Base-by-base conservation (phyloP, 2,113 vertebrate species). In the Phaethon lepturus region DNA sequence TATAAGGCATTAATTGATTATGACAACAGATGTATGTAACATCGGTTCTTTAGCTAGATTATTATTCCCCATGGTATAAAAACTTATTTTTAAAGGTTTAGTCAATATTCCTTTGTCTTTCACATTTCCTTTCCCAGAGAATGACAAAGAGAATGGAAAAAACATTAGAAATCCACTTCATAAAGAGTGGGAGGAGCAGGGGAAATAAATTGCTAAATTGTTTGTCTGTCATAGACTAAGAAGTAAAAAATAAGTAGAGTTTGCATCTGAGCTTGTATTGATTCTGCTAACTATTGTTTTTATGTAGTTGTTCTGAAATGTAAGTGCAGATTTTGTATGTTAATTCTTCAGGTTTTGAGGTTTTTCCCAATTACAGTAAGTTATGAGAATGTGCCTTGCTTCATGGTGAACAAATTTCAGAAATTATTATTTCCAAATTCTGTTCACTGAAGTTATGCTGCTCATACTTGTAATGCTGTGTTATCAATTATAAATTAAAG, bases 71-170 rank as follows among this genome's bases (percentile, higher is more conserved):
- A 4, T 5, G 11, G 69, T 75, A 71, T 49, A 50, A 93, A 92
- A 86, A 9, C 8, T 44, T 63, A 45, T 33, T 94, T 94, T 71
- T 6, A 29, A 62, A 60, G 64, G 25, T 26, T 49, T 79, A 7
- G 53, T 90, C 75, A 59, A 29, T 92, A 72, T 76, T 81, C 64
- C 33, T 95, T 94, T 87, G 58, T 85, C 31, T 73, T 93, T 67
- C 35, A 28, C 8, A 13, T 95, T 94, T 95, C 33, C 67, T 91
- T 87, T 91, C 73, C 33, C 58, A 74, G 50, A 72, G 60, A 94
- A 67, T 81, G 80, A 60, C 64, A 92, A 44, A 75, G 66, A 75
- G 22, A 89, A 50, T 88, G 80, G 76, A 68, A 91, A 94, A 85
- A 62, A 10, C 7, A 15, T 87, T 66, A 93, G 45, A 90, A 95